Conservation (phyloP, 2,888 invertebrate species). For the Dryomyza anilis region DNA sequence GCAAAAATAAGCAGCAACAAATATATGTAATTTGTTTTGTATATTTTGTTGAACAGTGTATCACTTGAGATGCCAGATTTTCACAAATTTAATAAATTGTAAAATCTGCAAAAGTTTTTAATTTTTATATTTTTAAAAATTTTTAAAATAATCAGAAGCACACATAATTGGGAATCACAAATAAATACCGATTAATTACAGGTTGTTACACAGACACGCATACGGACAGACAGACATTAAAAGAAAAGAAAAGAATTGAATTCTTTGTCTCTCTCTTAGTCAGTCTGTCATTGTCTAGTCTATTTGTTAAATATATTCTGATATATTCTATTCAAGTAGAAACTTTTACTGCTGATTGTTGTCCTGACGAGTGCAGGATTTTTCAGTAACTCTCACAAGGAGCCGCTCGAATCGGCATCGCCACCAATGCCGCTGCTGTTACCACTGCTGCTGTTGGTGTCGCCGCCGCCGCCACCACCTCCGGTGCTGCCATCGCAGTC, state of each 20-base stretch:
- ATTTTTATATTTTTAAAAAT: too few relatives aligned
- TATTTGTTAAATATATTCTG: constrained; percentile 45
- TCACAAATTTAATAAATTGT: too few relatives aligned
- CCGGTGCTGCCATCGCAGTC: neutral
- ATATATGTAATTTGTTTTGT: too few relatives aligned
- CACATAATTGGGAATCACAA: constrained; percentile 9
- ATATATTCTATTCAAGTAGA: constrained; percentile 48
- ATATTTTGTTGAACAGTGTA: constrained; percentile 4
- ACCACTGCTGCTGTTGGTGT: constrained; percentile 14
- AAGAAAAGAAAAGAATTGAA: neutral
- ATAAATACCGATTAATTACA: constrained; percentile 3
- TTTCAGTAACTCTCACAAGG: constrained; percentile 56
- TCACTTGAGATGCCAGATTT: neutral
- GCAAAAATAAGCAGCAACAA: constrained; percentile 14
- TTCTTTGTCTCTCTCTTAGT: neutral
- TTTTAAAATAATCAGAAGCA: constrained; percentile 2
- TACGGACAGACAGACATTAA: neutral
- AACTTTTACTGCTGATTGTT: constrained; percentile 42
- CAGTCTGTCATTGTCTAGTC: neutral
- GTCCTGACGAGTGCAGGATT: constrained; percentile 43
- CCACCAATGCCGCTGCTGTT: constrained; percentile 26
- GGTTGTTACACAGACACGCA: neutral
- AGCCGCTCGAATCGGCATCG: constrained; percentile 39
- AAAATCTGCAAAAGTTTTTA: too few relatives aligned
- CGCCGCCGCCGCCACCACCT: constrained; percentile 17